Evolutionary conservation across 1,140 invertebrate species (phyloP), one percentile per base, ranked within the genome.

Genomic region (Kradibia gibbosae): DNA sequence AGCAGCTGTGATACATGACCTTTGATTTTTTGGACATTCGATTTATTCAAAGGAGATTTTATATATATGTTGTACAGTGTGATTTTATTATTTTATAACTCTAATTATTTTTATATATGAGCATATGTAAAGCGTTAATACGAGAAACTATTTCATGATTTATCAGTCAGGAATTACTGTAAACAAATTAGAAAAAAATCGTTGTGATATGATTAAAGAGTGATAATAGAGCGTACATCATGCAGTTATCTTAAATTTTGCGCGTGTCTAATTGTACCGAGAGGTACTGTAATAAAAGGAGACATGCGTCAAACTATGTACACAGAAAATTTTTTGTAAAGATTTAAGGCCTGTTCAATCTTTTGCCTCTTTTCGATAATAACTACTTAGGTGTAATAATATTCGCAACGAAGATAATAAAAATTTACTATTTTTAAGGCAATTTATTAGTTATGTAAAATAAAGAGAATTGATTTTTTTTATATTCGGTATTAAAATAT

Each of bases 1-100:
- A 97, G 96, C 25, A 96, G 94, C 88, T 96, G 96, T 89, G 95
- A 96, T 70, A 91, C 94, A 82, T 94, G 87, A 88, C 83, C 25
- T 57, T 81, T 17, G n/a, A 77, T 28, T 78, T 34, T 36, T 67
- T 77, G 72, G 25, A 83, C 72, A 82, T 28, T 73, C 34, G 22
- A 62, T 81, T 45, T 34, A 76, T 50, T 31, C 13, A 70, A 82
- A 71, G 31, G 48, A 79, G n/a, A 77, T 74, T 79, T 78, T 76
- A 80, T 72, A 71, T 76, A 17, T 75, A 67, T 25, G 57, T 75
- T 76, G 34, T 50, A 36, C 28, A 67, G 17, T 57, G 53, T 28
- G 31, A 60, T 73, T 82, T 73, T 81, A 80, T 81, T 55, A 75
- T 45, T 62, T 84, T 85, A 82, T 82, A 77, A 76, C 31, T 36